phyloP scores from a whole-genome alignment of 2,888 invertebrate genomes.

The Macaria notata region DNA sequence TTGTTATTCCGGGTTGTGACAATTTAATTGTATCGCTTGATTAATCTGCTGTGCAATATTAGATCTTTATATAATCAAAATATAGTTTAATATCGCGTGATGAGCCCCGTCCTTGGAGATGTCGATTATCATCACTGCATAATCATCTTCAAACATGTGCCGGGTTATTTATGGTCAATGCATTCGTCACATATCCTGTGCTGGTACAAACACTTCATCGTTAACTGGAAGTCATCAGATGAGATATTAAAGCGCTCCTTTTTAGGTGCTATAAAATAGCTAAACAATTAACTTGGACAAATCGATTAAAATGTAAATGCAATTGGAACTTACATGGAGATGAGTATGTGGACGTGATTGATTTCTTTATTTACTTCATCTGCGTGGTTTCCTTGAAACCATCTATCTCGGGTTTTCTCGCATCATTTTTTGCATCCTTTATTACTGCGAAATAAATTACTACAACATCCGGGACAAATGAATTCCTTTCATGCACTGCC shows the following conservation, averaged over 20 bases:
- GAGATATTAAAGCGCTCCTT: conserved; percentile 26
- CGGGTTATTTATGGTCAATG: conserved; percentile 42
- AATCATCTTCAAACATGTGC: conserved; percentile 40
- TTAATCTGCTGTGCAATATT: conserved; percentile 20
- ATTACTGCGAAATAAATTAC: conserved; percentile 32
- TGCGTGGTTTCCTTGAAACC: conserved; percentile 32
- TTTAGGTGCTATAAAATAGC: conserved; percentile 21
- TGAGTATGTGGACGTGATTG: conserved; percentile 20
- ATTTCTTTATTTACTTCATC: conserved; percentile 23
- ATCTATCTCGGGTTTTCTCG: conserved; percentile 23
- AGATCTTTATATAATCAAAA: conserved; percentile 14
- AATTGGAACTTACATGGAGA: conserved; percentile 29
- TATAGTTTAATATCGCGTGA: conserved; percentile 14
- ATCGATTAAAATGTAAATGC: conserved; percentile 37
- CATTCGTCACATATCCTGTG: conserved; percentile 41
- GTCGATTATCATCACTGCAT: conserved; percentile 22
- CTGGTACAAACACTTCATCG: conserved; percentile 43
- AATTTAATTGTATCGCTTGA: conserved; percentile 32
- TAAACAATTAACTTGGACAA: conserved; percentile 19
- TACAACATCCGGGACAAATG: conserved; percentile 39
- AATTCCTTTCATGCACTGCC: conserved; percentile 38
- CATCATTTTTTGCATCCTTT: conserved; percentile 23
- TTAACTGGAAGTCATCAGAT: conserved; percentile 45
- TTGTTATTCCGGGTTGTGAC: conserved; percentile 50
- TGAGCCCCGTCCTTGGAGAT: conserved; percentile 23